A percentile compares a stretch with the other conserved stretches of the same genome.
phyloP scores from a whole-genome alignment of 2,888 invertebrate genomes.

The Parapristionchus giblindavisi region DNA sequence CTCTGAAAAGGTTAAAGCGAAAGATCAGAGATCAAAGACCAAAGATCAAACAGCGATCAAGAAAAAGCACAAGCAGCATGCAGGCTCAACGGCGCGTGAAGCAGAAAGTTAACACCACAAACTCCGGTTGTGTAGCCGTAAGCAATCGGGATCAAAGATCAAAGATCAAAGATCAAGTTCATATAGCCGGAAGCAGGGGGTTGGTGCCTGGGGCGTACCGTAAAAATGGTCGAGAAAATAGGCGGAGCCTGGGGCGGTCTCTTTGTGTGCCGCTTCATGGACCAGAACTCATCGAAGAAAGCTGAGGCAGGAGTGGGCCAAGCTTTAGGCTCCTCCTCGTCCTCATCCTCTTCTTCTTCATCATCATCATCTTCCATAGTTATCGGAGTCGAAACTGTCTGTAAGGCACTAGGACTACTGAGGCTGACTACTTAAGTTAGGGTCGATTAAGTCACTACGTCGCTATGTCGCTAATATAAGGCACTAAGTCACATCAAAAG shows the following conservation, averaged over 20 bases:
- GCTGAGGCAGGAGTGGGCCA: conserved; percentile 10
- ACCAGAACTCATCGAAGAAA: conserved; percentile 29
- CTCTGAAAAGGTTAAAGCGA: conserved; percentile 16
- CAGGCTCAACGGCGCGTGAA: neutral
- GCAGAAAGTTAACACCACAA: neutral
- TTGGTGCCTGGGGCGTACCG: conserved; percentile 16
- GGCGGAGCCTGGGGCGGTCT: conserved; percentile 35
- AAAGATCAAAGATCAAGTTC: too few relatives aligned
- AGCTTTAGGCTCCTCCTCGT: neutral
- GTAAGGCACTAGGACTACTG: too few relatives aligned
- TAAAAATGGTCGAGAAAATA: conserved; percentile 36
- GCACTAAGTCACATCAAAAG: neutral
- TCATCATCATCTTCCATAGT: neutral
- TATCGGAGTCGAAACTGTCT: conserved; percentile 2
- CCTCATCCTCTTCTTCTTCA: neutral
- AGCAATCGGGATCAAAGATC: neutral
- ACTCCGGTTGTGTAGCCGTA: neutral
- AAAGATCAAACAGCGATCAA: conserved; percentile 26
- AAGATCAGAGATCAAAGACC: neutral
- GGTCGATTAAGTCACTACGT: neutral
- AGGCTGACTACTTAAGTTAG: conserved; percentile 2
- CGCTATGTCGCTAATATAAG: neutral
- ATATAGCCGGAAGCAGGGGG: neutral
- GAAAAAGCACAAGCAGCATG: neutral
- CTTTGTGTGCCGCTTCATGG: conserved; percentile 23